Evolutionary conservation across 2,888 invertebrate genomes (phyloP), one percentile per base, ranked within the genome.

Genomic region (Tiliacea aurago): DNA sequence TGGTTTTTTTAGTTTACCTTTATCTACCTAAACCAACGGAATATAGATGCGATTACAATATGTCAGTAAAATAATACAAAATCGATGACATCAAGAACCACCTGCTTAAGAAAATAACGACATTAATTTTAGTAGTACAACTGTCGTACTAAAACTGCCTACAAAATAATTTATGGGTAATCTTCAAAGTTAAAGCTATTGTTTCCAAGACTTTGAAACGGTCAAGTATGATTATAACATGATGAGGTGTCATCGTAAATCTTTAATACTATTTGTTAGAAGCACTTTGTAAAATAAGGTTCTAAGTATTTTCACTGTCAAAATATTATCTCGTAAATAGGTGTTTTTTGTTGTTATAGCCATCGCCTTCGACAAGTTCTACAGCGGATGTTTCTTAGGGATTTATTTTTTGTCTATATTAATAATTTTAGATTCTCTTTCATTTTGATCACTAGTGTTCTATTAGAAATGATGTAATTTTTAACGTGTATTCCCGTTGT

Each of bases 101-200:
- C n/a, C 13, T 10, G 11, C n/a, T 11, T 51, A 51, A n/a, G n/a
- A 51, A 51, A n/a, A n/a, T 51, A 51, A 23, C 2, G 11, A 5
- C 4, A 5, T 23, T n/a, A n/a, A 23, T 23, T 51, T 51, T 51
- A 23, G 13, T 11, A 55, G 28, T 51, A 28, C 15, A 28, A 55
- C 7, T 0, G 15, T 55, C 7, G 4, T 28, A 55, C 37, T 73
- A 45, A 66, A 66, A 62, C 55, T 64, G 55, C 59, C 20, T 56
- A 43, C 15, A 45, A 11, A 2, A 62, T 4, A 13, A 68, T 77
- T 80, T 77, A 80, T 65, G n/a, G 20, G 23, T 73, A 23, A 65
- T 81, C 20, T 77, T 77, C 47, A 33, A 65, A 73, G 73, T 63
- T 23, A 47, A 43, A 37, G 1, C 73, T 33, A 73, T 80, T 82